Evolutionary conservation across 2,797 vertebrate genomes (phyloP).

Genomic region (Halcyon badia): DNA sequence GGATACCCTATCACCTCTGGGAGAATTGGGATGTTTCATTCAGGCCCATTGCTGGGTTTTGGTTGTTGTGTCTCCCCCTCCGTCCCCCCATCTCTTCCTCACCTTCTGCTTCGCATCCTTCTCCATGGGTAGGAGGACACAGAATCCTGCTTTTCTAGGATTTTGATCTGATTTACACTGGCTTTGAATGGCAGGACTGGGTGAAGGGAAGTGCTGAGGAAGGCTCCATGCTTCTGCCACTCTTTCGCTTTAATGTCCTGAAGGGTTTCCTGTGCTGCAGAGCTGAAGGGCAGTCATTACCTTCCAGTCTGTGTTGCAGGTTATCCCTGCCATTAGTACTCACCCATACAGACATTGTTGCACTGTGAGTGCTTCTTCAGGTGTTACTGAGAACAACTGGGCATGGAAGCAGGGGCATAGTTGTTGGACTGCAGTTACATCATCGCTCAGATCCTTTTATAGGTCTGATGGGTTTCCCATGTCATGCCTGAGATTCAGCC

Average conservation of each 20-base stretch:
- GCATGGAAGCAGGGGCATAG: not conserved
- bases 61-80: not conserved
- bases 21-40: not conserved
- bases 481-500: not conserved
- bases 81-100: not conserved
- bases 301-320: not conserved
- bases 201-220: not conserved
- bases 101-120: not conserved
- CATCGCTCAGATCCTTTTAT: not conserved
- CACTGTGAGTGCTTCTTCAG: not conserved
- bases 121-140: not conserved
- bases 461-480: not conserved
- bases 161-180: not conserved
- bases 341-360: fast-evolving
- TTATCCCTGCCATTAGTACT: not conserved
- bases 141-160: not conserved
- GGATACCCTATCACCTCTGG: not conserved
- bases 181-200: not conserved
- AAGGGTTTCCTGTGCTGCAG: not conserved
- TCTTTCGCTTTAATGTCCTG: not conserved
- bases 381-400: not conserved
- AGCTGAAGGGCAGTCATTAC: not conserved
- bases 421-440: not conserved
- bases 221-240: not conserved
- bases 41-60: not conserved